A percentile compares a stretch with the other conserved stretches of the same genome.
Evolutionary conservation across 2,888 invertebrate genomes (phyloP).

Genomic region (Hermaeophaga mercurialis): DNA sequence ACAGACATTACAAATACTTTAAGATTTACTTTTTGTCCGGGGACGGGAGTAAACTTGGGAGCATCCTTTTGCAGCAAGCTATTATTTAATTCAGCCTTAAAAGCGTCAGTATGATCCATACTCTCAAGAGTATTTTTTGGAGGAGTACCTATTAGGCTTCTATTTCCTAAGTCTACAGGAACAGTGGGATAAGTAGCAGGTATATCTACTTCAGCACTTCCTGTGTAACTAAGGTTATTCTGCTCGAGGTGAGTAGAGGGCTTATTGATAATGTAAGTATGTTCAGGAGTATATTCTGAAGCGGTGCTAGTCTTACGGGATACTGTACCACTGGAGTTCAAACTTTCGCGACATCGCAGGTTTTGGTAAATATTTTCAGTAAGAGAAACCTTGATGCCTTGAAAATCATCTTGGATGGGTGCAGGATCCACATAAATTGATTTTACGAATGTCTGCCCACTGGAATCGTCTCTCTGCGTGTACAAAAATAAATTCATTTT

Average conservation of each 20-base stretch:
- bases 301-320: slow-evolving; percentile 65
- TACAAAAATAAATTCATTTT: slow-evolving; percentile 20
- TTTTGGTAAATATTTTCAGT: slow-evolving; percentile 53
- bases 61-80: slow-evolving; percentile 47
- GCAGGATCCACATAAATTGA: slow-evolving; percentile 38
- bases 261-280: slow-evolving; percentile 54
- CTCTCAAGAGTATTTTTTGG: slow-evolving; percentile 23
- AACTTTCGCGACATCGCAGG: slow-evolving; percentile 52
- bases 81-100: slow-evolving; percentile 47
- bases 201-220: slow-evolving; percentile 43
- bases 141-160: slow-evolving; percentile 17
- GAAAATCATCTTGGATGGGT: slow-evolving; percentile 42
- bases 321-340: slow-evolving; percentile 57
- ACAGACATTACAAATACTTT: slow-evolving; percentile 51
- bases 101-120: slow-evolving; percentile 41
- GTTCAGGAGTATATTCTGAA: slow-evolving; percentile 64
- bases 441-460: slow-evolving; percentile 45
- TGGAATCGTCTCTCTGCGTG: slow-evolving; percentile 50
- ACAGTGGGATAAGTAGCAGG: slow-evolving; percentile 35
- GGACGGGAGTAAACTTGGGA: slow-evolving; percentile 41
- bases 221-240: slow-evolving; percentile 46
- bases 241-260: slow-evolving; percentile 37
- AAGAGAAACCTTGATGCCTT: slow-evolving; percentile 50
- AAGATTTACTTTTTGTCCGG: slow-evolving; percentile 52
- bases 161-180: slow-evolving; percentile 15